Base-by-base conservation (phyloP, 1,140 invertebrate species). In the Pinna nobilis region DNA sequence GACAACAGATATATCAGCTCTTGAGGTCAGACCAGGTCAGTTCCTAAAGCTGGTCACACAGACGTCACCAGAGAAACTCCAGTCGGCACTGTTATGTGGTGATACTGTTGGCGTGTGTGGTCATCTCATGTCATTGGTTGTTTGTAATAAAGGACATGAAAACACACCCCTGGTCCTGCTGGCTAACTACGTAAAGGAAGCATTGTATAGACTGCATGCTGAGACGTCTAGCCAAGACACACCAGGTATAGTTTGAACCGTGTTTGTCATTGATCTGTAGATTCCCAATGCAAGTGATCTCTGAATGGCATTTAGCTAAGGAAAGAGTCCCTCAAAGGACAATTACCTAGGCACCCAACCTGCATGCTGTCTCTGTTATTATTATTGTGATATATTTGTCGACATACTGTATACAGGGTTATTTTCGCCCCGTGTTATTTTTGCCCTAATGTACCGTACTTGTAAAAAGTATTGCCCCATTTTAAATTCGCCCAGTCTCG, bases 111-210 rank as follows among this genome's bases (percentile, higher is more conserved):
- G 28, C 1, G 64, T 78, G 0, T 80, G 83, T 69, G 87, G 87
- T 30, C 86, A 87, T 49, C 67, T 88, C 30, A 82, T 84, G 15
- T 88, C 87, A 1, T 53, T 86, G 57, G 74, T 87, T 25, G 79
- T 84, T 11, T 61, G 61, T 9, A 85, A 85, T 66, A 82, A 81
- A 66, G 86, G 86, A 18, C 37, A 85, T 5, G 77, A 81, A 30
- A 82, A 79, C 59, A 82, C 81, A 7, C 82, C 86, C 0, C 13
- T 84, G 15, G 84, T 84, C 11, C 71, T 88, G 37, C 67, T 88
- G 53, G 80, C 84, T 11, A 86, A 86, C 44, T 83, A 85, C 59
- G 70, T 88, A 57, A 84, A 81, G 70, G 79, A 79, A 44, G 76
- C 73, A 1, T 71, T 86, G 44, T 80, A 79, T 64, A 74, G 61